Evolutionary conservation across 1,140 invertebrate species (phyloP).

Genomic region (Anastatus disparis): DNA sequence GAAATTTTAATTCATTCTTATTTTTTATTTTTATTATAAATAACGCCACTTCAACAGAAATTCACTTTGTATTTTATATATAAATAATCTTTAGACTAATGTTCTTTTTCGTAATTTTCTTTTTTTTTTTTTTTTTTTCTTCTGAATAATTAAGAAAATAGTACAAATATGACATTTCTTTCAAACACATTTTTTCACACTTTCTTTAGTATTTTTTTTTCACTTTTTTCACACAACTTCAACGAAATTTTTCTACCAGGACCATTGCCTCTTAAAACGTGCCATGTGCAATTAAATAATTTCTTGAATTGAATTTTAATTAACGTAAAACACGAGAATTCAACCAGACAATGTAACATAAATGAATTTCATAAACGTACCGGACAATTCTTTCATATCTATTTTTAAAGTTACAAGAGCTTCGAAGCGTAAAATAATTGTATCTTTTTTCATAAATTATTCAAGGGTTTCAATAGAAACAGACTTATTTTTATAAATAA

Average conservation of each 20-base stretch:
- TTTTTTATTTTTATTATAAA: neutral
- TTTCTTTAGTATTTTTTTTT: neutral
- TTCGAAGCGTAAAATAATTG: too few species aligned
- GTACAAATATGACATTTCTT: constrained; percentile 4
- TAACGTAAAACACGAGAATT: neutral
- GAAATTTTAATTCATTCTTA: neutral
- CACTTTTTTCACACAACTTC: neutral
- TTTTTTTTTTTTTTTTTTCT: neutral
- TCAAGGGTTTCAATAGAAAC: too few species aligned
- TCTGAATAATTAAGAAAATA: constrained; percentile 21
- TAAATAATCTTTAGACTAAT: constrained; percentile 10
- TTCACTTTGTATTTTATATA: neutral
- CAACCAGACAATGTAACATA: too few species aligned
- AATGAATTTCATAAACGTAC: neutral
- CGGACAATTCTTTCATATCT: too few species aligned
- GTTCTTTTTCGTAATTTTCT: neutral
- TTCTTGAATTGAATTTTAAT: neutral
- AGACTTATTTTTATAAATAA: too few species aligned
- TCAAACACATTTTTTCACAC: neutral
- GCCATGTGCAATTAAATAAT: neutral
- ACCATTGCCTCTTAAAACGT: neutral
- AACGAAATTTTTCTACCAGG: neutral
- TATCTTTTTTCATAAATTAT: too few species aligned
- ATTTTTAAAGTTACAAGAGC: too few species aligned
- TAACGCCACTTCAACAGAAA: constrained; percentile 3